phyloP scores from a whole-genome alignment of 2,113 vertebrate genomes.

The Salvator merianae region DNA sequence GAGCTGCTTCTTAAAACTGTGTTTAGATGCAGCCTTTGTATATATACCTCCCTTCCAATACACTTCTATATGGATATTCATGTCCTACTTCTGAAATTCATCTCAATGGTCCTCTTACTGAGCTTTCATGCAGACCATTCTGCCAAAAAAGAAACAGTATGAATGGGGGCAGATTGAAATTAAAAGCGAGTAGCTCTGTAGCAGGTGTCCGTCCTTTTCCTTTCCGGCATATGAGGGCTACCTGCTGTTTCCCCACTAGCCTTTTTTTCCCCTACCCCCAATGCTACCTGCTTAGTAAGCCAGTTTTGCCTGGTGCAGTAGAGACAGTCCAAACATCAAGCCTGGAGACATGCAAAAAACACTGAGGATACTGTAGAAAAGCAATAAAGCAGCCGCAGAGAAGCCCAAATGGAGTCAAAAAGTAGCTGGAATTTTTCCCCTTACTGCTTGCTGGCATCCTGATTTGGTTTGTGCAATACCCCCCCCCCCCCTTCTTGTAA shows the following conservation, averaged over 20 bases:
- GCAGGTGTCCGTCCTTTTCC: slow-evolving; percentile 58
- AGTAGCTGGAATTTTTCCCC: slow-evolving; percentile 35
- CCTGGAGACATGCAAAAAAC: slow-evolving; percentile 59
- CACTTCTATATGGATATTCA: background rate
- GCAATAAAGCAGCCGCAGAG: slow-evolving; percentile 55
- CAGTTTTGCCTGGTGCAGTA: slow-evolving; percentile 55
- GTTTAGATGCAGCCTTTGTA: no score
- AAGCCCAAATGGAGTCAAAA: slow-evolving; percentile 53
- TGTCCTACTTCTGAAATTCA: slow-evolving; percentile 33
- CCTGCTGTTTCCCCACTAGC: slow-evolving; percentile 52
- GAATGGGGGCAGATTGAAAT: slow-evolving; percentile 59
- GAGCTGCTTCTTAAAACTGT: no score
- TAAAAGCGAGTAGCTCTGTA: slow-evolving; percentile 64
- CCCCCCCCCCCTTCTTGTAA: slow-evolving; percentile 38
- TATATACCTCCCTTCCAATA: no score
- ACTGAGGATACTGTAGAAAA: slow-evolving; percentile 42
- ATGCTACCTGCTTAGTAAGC: slow-evolving; percentile 65
- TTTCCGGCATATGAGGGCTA: slow-evolving; percentile 65
- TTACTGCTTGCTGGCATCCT: slow-evolving; percentile 46
- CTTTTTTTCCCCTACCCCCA: slow-evolving; percentile 35
- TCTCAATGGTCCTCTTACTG: slow-evolving; percentile 67
- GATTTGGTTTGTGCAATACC: slow-evolving; percentile 47
- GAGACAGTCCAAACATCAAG: slow-evolving; percentile 61
- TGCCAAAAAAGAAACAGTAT: slow-evolving; percentile 67
- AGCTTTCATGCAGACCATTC: slow-evolving; percentile 52